Evolutionary conservation across 2,888 invertebrate genomes (phyloP).

Genomic region (Dynastes maya): DNA sequence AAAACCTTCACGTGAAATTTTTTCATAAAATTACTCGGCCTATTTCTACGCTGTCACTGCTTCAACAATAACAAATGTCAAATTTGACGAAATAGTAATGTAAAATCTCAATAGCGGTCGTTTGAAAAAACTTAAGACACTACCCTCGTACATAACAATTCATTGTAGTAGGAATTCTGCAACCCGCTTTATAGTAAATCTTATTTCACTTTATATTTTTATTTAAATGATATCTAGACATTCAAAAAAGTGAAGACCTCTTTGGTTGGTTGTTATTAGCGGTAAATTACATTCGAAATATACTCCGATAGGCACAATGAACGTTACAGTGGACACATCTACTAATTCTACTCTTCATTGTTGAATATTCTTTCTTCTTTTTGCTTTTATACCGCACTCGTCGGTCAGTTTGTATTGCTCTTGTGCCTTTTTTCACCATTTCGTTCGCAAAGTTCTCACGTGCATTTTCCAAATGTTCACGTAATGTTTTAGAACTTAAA

Average conservation of each 20-base stretch:
- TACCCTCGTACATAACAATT: no score
- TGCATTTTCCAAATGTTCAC: conserved; percentile 47
- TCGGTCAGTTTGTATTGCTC: conserved; percentile 13
- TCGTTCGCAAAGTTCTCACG: conserved; percentile 42
- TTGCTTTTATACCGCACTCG: conserved; percentile 18
- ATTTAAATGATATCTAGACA: no score
- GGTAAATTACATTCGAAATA: conserved; percentile 32
- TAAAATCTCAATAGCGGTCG: no score
- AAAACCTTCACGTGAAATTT: no score
- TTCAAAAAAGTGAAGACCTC: neutral
- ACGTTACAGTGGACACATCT: conserved; percentile 6
- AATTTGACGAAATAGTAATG: no score
- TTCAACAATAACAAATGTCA: no score
- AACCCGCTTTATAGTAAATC: no score
- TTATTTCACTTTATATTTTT: no score
- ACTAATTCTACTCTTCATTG: conserved; percentile 21
- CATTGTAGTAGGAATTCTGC: no score
- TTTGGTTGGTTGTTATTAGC: conserved; percentile 25
- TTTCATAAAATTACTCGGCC: no score
- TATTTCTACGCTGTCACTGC: no score
- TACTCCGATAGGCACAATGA: neutral
- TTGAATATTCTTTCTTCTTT: conserved; percentile 23
- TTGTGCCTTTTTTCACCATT: conserved; percentile 17
- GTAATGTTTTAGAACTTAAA: conserved; percentile 30
- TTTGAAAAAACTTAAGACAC: no score